Base-by-base conservation (phyloP, 1,140 invertebrate species). In the Drosophila azteca region DNA sequence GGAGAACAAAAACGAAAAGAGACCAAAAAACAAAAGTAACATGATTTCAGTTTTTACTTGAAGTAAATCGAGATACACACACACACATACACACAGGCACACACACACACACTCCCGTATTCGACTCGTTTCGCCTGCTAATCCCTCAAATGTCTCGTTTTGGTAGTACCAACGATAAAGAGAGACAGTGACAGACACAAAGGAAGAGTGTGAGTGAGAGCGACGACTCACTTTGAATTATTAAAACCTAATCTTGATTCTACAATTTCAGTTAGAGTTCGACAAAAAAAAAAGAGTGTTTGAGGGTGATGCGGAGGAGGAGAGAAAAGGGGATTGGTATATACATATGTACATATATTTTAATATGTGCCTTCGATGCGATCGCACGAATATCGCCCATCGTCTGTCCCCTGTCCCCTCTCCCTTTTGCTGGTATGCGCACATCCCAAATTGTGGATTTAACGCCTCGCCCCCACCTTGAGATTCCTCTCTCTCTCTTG, bases 211-310 rank as follows among this genome's bases (percentile, higher is more conserved):
- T n/a, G 29, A 11, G 31, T 13, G 51, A 13, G 31, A 53, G 51
- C 11, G n/a, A 67, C 74, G 65, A 88, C 83, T 83, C 83, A 70
- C 83, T 88, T 76, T 82, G 83, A 87, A 87, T 87, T 87, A 87
- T 88, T 87, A 88, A 87, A 87, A 83, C 83, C 79, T 77, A 87
- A 87, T 87, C 83, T 87, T 87, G 83, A 87, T 87, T 88, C 75
- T 84, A 80, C 66, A 45, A 64, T 48, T 62, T 57, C 46, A 62
- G 46, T 76, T 76, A 67, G 44, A 57, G 41, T 31, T 35, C 17
- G 15, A 63, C 24, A 11, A 44, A 5, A 41, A 20, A 17, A 26
- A 9, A 3, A 29, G 1, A 9, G 8, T 41, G 17, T 53, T n/a
- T n/a, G 15, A 7, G 29, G 29, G 8, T 52, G 31, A 31, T 11